phyloP scores from a whole-genome alignment of 2,113 vertebrate genomes.

The Serilophus lunatus region DNA sequence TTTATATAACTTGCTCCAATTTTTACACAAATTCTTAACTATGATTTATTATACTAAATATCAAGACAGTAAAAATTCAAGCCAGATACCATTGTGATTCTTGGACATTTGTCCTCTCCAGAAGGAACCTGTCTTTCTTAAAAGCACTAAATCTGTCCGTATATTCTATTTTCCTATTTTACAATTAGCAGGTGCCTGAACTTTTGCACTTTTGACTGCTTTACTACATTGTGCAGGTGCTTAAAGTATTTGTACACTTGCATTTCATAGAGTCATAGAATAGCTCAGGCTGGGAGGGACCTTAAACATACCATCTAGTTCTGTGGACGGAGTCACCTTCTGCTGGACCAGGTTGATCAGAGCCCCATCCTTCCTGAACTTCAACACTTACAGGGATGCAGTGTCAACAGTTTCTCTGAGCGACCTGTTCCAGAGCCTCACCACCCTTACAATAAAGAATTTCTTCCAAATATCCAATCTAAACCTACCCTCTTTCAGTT shows the following conservation, averaged over 20 bases:
- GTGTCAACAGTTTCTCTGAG: background rate
- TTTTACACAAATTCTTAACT: constrained; percentile 2
- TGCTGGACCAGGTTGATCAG: background rate
- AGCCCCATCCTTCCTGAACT: background rate
- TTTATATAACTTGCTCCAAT: background rate
- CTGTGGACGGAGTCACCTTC: background rate
- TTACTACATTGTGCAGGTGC: background rate
- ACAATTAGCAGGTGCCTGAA: background rate
- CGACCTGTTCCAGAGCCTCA: background rate
- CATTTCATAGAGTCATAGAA: background rate
- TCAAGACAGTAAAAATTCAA: background rate
- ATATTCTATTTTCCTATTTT: background rate
- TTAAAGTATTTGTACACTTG: background rate
- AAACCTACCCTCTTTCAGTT: background rate
- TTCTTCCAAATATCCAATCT: background rate
- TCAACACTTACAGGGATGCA: background rate
- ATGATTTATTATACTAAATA: background rate
- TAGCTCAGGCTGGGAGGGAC: background rate
- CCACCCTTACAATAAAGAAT: background rate
- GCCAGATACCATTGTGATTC: background rate
- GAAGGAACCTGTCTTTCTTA: background rate
- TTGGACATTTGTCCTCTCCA: background rate
- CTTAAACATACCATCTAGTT: background rate
- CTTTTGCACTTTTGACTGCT: background rate
- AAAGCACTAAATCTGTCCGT: background rate